Conservation (phyloP, 2,888 invertebrate species). For the Leptinotarsa haldemani region DNA sequence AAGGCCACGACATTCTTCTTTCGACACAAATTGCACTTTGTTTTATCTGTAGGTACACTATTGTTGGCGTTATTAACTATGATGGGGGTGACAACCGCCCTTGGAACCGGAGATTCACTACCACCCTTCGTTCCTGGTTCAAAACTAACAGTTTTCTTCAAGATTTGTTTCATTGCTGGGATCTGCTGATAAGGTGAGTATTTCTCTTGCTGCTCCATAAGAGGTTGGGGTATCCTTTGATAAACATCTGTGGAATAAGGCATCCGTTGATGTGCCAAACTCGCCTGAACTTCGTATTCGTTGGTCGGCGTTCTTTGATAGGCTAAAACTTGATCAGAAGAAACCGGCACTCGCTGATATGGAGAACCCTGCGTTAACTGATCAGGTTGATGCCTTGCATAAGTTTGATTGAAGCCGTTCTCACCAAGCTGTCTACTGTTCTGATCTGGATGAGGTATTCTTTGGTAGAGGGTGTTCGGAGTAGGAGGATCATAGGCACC, state of each 20-base stretch:
- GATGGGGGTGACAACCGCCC: constrained; percentile 63
- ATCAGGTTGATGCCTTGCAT: background rate
- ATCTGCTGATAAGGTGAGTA: constrained; percentile 75
- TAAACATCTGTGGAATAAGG: constrained; percentile 49
- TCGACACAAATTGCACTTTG: constrained; percentile 86
- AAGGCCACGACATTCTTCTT: constrained; percentile 85
- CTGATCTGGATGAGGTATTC: constrained; percentile 43
- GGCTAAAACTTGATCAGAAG: constrained; percentile 42
- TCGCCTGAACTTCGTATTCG: constrained; percentile 37
- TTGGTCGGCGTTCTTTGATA: constrained; percentile 29
- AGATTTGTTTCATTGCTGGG: constrained; percentile 70
- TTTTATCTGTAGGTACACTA: constrained; percentile 67
- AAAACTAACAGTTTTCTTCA: constrained; percentile 79
- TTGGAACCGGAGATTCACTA: constrained; percentile 55
- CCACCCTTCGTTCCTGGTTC: constrained; percentile 80
- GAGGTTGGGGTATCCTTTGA: constrained; percentile 58
- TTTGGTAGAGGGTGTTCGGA: constrained; percentile 54
- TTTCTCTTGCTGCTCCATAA: constrained; percentile 61
- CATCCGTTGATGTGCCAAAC: constrained; percentile 28
- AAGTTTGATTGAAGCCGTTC: background rate
- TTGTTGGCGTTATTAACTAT: constrained; percentile 62
- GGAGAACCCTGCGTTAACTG: constrained; percentile 38
- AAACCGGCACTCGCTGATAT: constrained; percentile 55
- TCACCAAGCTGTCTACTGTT: background rate
- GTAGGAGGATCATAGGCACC: background rate